phyloP scores from a whole-genome alignment of 2,113 vertebrate species.

The Athene noctua region DNA sequence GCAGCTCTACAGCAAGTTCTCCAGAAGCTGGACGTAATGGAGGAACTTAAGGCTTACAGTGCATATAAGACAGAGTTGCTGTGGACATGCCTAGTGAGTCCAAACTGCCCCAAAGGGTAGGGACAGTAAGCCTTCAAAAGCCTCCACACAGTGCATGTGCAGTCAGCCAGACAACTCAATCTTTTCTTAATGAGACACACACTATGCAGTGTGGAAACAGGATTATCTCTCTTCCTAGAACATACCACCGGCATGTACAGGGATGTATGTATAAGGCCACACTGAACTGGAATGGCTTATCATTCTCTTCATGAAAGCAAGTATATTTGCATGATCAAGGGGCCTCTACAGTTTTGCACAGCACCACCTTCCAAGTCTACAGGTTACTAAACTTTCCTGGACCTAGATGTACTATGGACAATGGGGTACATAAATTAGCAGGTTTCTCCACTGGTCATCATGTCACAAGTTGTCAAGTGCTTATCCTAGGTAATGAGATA shows the following conservation, averaged over 20 bases:
- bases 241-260: not conserved
- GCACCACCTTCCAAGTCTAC: too few species aligned
- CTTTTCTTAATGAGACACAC: not conserved
- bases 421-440: not conserved
- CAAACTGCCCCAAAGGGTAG: not conserved
- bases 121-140: not conserved
- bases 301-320: not conserved
- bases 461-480: rapidly evolving
- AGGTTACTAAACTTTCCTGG: not conserved
- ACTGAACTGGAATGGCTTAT: not conserved
- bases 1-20: not conserved
- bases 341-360: not conserved
- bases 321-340: not conserved
- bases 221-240: not conserved
- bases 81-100: not conserved
- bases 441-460: not conserved
- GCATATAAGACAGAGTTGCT: not conserved
- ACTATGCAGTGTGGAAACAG: not conserved
- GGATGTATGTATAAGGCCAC: not conserved
- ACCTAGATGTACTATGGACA: rapidly evolving
- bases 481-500: not conserved
- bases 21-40: not conserved
- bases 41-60: not conserved
- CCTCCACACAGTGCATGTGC: not conserved
- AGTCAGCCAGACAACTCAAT: not conserved